A percentile compares a stretch with the other conserved stretches of the same genome.
These are phyloP conservation scores for Caracal caracal DNA, from an alignment of 2,113 vertebrate genomes.

Conservation along the genomic window DNA sequence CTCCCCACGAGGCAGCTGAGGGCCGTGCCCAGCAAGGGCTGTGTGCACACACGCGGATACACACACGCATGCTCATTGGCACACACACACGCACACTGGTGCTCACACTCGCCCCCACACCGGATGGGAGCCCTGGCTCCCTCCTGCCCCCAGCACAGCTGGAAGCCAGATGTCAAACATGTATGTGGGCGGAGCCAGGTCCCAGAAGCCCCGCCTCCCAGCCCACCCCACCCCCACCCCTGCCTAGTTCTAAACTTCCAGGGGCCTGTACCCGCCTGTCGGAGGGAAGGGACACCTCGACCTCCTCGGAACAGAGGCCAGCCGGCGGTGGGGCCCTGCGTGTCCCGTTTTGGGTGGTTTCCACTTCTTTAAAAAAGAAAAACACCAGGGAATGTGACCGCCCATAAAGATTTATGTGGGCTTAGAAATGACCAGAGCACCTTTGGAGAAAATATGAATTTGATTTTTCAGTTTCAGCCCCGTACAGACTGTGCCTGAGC, in stretches of 20 bases:
- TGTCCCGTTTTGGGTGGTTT: not conserved
- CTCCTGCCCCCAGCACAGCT: accelerated
- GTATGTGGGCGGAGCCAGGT: too few relatives aligned
- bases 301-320: not conserved
- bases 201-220: not conserved
- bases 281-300: not conserved
- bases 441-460: not conserved
- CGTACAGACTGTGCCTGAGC: accelerated
- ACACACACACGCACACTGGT: not conserved
- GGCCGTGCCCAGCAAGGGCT: not conserved
- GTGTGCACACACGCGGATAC: not conserved
- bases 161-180: not conserved
- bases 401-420: not conserved
- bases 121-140: not conserved
- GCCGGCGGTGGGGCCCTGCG: accelerated
- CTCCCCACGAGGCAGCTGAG: not conserved
- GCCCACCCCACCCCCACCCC: not conserved
- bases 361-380: not conserved
- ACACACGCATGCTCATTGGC: too few relatives aligned
- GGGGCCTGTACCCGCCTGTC: accelerated
- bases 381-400: not conserved
- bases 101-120: not conserved
- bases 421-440: not conserved
- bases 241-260: accelerated
- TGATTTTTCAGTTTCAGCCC: constrained; percentile 7